These are phyloP conservation scores for Cyanoramphus novaezelandiae DNA, from an alignment of 2,113 vertebrate genomes.

Conservation along the genomic window DNA sequence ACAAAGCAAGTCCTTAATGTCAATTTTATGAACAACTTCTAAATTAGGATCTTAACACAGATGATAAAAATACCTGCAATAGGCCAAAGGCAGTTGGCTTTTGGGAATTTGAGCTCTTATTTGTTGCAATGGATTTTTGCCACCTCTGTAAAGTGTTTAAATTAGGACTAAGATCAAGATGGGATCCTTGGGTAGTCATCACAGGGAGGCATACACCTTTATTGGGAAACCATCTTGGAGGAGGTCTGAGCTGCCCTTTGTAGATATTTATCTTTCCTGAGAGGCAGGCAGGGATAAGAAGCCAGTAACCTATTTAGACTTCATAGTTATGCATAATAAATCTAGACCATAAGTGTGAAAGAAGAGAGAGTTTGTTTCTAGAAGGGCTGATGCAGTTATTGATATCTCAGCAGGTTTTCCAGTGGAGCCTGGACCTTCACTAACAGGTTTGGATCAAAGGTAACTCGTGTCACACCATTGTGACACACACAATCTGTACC, in stretches of 20 bases:
- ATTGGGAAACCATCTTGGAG: not conserved
- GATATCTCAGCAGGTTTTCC: not conserved
- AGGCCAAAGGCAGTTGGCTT: not conserved
- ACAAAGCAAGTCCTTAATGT: not conserved
- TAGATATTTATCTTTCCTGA: not conserved
- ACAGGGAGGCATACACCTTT: not conserved
- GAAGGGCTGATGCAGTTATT: not conserved
- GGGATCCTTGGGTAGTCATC: not conserved
- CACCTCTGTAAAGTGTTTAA: not conserved
- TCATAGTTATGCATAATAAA: not conserved
- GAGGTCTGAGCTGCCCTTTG: not conserved
- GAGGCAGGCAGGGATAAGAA: not conserved
- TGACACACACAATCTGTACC: no score
- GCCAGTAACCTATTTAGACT: not conserved
- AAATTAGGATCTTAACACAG: not conserved
- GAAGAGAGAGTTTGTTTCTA: not conserved
- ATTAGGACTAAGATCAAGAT: not conserved
- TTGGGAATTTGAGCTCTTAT: not conserved
- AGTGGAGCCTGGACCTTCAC: not conserved
- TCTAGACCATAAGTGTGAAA: not conserved
- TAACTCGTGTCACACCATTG: not conserved
- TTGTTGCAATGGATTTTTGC: not conserved
- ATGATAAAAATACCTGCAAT: not conserved
- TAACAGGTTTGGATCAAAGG: not conserved
- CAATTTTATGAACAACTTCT: not conserved